Percentiles rank a stretch among this genome's conserved stretches.
Conservation (phyloP, 1,140 invertebrate species). For the Dendroctonus ponderosae region DNA sequence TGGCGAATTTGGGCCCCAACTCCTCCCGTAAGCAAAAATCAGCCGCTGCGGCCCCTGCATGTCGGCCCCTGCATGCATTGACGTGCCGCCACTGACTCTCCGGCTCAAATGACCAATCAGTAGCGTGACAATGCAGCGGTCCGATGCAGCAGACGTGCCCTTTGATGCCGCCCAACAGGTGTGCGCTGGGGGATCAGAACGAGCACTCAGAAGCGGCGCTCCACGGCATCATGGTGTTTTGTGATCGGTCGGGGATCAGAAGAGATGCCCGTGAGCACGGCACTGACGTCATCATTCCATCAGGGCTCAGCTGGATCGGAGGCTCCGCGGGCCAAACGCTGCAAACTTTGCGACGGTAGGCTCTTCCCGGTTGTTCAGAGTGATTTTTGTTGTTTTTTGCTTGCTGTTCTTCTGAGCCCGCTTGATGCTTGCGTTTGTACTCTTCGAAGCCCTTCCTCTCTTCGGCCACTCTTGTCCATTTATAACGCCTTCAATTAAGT, state of each 20-base stretch:
- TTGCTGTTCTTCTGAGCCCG: not conserved
- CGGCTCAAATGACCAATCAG: no score
- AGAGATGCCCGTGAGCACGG: conserved; percentile 51
- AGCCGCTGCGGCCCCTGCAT: no score
- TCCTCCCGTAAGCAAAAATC: no score
- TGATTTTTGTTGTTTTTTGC: conserved; percentile 5
- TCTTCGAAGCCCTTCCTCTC: no score
- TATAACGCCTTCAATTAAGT: no score
- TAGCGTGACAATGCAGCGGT: conserved; percentile 6
- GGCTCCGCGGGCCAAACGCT: conserved; percentile 51
- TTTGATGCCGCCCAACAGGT: conserved; percentile 12
- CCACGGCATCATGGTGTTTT: conserved; percentile 15
- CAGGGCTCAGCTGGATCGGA: conserved; percentile 37
- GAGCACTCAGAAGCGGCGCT: not conserved
- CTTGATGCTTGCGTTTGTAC: no score
- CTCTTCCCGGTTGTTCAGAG: conserved; percentile 5
- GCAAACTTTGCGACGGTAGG: conserved; percentile 52
- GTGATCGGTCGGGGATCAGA: conserved; percentile 31
- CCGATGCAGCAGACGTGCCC: conserved; percentile 7
- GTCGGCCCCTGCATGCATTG: no score
- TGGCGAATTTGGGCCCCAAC: not conserved
- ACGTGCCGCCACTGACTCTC: no score
- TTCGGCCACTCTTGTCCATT: no score
- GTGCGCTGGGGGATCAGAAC: not conserved
- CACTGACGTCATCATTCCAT: conserved; percentile 33